Evolutionary conservation across 2,113 vertebrate genomes (phyloP).

Genomic region (Colaptes auratus): DNA sequence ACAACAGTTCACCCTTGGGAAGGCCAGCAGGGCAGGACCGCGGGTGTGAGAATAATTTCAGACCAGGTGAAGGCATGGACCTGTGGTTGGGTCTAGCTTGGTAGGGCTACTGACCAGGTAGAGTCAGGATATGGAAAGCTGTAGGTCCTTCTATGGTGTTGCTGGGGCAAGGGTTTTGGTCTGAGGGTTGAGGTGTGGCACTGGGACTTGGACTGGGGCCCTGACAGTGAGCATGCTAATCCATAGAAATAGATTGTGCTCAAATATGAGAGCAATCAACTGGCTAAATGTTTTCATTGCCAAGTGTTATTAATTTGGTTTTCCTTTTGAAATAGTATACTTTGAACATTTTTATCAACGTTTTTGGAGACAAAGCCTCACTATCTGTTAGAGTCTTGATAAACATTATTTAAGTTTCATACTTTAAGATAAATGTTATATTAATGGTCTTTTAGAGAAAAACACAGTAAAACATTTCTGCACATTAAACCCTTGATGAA

Average conservation of each 20-base stretch:
- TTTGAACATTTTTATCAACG: neutral
- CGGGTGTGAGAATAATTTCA: too few species aligned
- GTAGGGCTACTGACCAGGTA: too few species aligned
- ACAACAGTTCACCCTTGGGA: too few species aligned
- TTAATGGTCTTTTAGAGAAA: rapidly evolving
- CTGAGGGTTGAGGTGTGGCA: neutral
- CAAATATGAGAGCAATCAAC: neutral
- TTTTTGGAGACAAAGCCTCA: neutral
- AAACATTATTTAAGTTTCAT: neutral
- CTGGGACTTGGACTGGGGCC: neutral
- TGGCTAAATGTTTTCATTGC: neutral
- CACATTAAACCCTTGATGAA: neutral
- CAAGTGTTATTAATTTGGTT: neutral
- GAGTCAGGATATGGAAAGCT: too few species aligned
- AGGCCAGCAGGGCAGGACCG: too few species aligned
- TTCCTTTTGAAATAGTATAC: neutral
- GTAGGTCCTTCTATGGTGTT: neutral
- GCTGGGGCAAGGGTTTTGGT: neutral
- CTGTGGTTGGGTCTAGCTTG: too few species aligned
- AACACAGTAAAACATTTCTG: neutral
- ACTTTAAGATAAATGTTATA: neutral
- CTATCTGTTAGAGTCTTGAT: neutral
- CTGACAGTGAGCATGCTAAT: neutral
- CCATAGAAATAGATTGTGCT: neutral
- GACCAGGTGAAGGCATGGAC: too few species aligned